phyloP scores from a whole-genome alignment of 1,140 invertebrate species.

The Euborellia annulipes region DNA sequence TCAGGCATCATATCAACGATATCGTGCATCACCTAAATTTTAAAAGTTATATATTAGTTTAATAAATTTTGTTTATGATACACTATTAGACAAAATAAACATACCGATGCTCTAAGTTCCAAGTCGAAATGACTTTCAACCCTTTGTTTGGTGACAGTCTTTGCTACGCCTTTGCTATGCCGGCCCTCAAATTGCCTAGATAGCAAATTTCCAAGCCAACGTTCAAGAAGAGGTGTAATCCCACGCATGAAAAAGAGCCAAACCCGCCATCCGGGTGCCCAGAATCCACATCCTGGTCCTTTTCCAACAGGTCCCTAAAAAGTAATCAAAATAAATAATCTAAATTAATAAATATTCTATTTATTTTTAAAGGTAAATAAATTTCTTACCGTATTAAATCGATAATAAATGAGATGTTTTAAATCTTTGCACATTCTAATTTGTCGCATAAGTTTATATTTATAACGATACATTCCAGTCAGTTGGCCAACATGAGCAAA shows the following conservation, averaged over 20 bases:
- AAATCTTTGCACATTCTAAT: slow-evolving; percentile 99
- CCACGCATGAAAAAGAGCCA: slow-evolving; percentile 99
- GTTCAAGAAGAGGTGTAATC: slow-evolving; percentile 91
- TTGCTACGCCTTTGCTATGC: slow-evolving; percentile 97
- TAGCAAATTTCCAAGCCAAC: slow-evolving; percentile 95
- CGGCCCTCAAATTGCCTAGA: slow-evolving; percentile 98
- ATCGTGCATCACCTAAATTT: slow-evolving; percentile 87
- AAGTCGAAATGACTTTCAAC: slow-evolving; percentile 99
- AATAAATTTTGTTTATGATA: background rate
- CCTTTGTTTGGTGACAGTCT: slow-evolving; percentile 98
- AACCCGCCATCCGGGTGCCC: slow-evolving; percentile 98
- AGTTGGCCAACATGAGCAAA: slow-evolving; percentile 99
- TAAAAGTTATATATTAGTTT: background rate
- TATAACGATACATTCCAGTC: slow-evolving; percentile 99
- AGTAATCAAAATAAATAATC: slow-evolving; percentile 12
- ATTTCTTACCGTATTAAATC: slow-evolving; percentile 87
- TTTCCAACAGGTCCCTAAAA: slow-evolving; percentile 88
- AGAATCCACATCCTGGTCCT: slow-evolving; percentile 97
- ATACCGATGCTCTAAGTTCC: slow-evolving; percentile 86
- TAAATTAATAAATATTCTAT: slow-evolving; percentile 3
- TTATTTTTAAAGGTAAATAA: slow-evolving; percentile 5
- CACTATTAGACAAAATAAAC: slow-evolving; percentile 7
- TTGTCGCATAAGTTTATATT: slow-evolving; percentile 99
- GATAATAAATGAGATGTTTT: slow-evolving; percentile 98
- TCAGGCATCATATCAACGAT: slow-evolving; percentile 99